A percentile compares a stretch with the other conserved stretches of the same genome.
Evolutionary conservation across 2,888 invertebrate species (phyloP).

Genomic region (Liposcelis brunnea): DNA sequence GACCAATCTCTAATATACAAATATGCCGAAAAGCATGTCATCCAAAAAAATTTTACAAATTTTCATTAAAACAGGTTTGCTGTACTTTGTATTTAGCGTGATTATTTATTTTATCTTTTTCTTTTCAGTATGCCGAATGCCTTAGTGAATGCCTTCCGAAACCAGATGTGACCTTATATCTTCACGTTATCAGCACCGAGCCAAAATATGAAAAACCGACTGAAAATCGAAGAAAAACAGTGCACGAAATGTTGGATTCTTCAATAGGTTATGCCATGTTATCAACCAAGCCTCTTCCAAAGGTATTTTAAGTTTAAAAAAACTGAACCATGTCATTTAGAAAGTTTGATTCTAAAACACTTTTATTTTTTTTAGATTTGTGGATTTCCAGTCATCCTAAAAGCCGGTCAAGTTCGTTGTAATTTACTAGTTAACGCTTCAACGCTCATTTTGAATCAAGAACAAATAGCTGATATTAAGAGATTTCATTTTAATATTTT

Average conservation of each 20-base stretch:
- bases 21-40: no score
- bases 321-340: no score
- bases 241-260: slow-evolving; percentile 35
- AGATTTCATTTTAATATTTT: slow-evolving; percentile 22
- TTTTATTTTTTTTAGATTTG: slow-evolving; percentile 25
- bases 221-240: slow-evolving; percentile 31
- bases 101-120: slow-evolving; percentile 3
- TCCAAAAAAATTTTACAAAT: slow-evolving; percentile 16
- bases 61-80: no score
- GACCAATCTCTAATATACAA: no score
- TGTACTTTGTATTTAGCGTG: slow-evolving; percentile 17
- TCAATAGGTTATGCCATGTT: slow-evolving; percentile 44
- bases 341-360: no score
- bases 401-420: slow-evolving; percentile 38
- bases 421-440: slow-evolving; percentile 17
- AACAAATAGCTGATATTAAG: slow-evolving; percentile 32
- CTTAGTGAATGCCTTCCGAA: slow-evolving; percentile 27
- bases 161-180: slow-evolving; percentile 25
- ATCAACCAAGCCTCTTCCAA: slow-evolving; percentile 39
- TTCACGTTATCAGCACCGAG: slow-evolving; percentile 41
- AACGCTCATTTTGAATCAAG: slow-evolving; percentile 26
- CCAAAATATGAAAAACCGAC: slow-evolving; percentile 31
- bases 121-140: slow-evolving; percentile 33
- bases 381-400: slow-evolving; percentile 55
- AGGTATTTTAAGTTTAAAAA: no score